Evolutionary conservation across 2,888 invertebrate genomes (phyloP).

Genomic region (Erebia ligea): DNA sequence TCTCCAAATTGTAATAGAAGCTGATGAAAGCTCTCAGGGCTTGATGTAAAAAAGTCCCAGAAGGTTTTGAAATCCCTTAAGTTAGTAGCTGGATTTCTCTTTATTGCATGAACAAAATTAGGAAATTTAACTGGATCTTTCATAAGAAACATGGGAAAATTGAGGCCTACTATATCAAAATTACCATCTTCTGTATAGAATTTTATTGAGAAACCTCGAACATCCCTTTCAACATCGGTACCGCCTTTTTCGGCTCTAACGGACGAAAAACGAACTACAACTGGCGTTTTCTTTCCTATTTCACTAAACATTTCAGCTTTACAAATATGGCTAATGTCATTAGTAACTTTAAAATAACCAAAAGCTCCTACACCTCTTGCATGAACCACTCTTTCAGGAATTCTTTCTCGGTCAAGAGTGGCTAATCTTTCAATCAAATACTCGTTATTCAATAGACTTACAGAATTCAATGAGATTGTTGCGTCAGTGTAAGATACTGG

Average conservation of each 20-base stretch:
- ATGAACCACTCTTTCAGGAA: constrained; percentile 96
- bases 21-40: constrained; percentile 90
- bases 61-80: constrained; percentile 84
- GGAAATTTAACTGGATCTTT: constrained; percentile 94
- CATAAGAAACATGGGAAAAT: constrained; percentile 94
- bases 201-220: constrained; percentile 94
- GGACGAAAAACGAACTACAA: constrained; percentile 90
- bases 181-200: constrained; percentile 95
- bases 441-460: constrained; percentile 91
- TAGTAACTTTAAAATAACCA: constrained; percentile 92
- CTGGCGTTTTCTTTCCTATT: constrained; percentile 89
- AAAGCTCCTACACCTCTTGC: constrained; percentile 96
- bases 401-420: constrained; percentile 93
- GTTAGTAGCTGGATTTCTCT: constrained; percentile 94
- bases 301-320: constrained; percentile 89
- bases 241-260: constrained; percentile 93
- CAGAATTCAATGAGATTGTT: constrained; percentile 89
- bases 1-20: constrained; percentile 70
- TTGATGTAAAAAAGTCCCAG: not conserved
- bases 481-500: constrained; percentile 89
- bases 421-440: constrained; percentile 88
- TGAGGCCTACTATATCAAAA: constrained; percentile 95
- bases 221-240: constrained; percentile 92
- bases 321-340: constrained; percentile 89
- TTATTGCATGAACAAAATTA: constrained; percentile 95